Evolutionary conservation across 2,113 vertebrate species (phyloP).

Genomic region (Ptychochromis oligacanthus): DNA sequence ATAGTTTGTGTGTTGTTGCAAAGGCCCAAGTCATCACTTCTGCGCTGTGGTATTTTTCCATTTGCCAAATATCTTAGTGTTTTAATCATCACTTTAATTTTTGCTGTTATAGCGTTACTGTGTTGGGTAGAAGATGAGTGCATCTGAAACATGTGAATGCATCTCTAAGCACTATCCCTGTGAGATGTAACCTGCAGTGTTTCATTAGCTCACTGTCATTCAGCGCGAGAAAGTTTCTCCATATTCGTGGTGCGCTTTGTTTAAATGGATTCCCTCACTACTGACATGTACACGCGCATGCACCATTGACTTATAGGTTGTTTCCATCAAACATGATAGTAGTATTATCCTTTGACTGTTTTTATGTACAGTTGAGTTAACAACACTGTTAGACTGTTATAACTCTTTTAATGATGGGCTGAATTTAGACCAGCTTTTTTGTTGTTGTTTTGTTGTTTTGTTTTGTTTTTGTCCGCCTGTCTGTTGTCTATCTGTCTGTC

Average conservation of each 20-base stretch:
- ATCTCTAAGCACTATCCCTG: neutral
- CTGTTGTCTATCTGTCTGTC: conserved; percentile 35
- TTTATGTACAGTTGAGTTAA: neutral
- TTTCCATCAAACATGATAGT: too few species aligned
- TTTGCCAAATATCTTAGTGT: neutral
- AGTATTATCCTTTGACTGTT: neutral
- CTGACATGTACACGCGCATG: too few species aligned
- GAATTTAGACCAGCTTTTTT: conserved; percentile 28
- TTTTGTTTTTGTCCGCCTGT: conserved; percentile 42
- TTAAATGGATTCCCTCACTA: neutral
- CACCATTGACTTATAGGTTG: too few species aligned
- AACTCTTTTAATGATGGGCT: neutral
- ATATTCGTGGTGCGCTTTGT: neutral
- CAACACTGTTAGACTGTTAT: neutral
- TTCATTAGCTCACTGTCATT: neutral
- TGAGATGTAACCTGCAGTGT: neutral
- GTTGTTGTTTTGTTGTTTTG: conserved; percentile 42
- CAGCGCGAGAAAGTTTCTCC: neutral
- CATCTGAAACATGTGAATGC: too few species aligned
- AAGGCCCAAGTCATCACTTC: neutral
- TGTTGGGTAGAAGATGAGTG: neutral
- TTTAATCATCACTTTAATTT: neutral
- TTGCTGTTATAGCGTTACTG: neutral
- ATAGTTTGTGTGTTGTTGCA: too few species aligned
- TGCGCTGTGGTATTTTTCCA: neutral